A percentile compares a stretch with the other conserved stretches of the same genome.
These are phyloP conservation scores for Pterocles burchelli DNA, from an alignment of 2,113 vertebrate genomes.

Conservation along the genomic window DNA sequence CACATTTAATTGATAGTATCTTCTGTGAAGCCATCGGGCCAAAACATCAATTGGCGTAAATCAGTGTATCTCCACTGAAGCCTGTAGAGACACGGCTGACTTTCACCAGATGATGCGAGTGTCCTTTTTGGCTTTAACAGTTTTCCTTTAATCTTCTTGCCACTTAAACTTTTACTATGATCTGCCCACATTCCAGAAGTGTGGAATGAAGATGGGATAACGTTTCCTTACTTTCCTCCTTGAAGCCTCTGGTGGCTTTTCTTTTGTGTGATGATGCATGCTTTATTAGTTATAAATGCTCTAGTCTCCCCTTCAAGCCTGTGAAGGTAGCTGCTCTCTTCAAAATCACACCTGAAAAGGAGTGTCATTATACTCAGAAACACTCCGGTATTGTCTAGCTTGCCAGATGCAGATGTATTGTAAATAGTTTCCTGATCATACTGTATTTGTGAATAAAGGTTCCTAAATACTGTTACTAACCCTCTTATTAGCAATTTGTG, in stretches of 20 bases:
- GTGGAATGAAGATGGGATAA: slow-evolving; percentile 43
- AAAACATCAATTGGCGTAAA: slow-evolving; percentile 40
- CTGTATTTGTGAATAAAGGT: slow-evolving; percentile 76
- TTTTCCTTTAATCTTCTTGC: slow-evolving; percentile 67
- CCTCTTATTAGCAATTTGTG: slow-evolving; percentile 77
- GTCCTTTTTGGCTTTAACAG: slow-evolving; percentile 55
- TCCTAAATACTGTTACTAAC: slow-evolving; percentile 51
- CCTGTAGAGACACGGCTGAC: not conserved
- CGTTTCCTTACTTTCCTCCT: slow-evolving; percentile 71
- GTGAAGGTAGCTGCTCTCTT: not conserved
- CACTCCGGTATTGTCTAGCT: not conserved
- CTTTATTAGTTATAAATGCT: not conserved
- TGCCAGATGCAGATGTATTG: slow-evolving; percentile 53
- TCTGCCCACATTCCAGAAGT: slow-evolving; percentile 62
- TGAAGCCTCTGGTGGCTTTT: slow-evolving; percentile 43
- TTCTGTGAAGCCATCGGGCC: not conserved
- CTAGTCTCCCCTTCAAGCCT: not conserved
- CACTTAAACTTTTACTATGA: slow-evolving; percentile 62
- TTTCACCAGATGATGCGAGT: slow-evolving; percentile 50
- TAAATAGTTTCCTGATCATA: slow-evolving; percentile 70
- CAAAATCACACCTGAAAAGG: slow-evolving; percentile 30
- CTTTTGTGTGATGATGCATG: not conserved
- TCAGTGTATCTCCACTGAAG: slow-evolving; percentile 6
- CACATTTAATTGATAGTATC: slow-evolving; percentile 32
- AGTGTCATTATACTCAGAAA: not conserved